These are phyloP conservation scores for Ramazzottius varieornatus DNA, from an alignment of 2,888 invertebrate genomes.

Conservation along the genomic window DNA sequence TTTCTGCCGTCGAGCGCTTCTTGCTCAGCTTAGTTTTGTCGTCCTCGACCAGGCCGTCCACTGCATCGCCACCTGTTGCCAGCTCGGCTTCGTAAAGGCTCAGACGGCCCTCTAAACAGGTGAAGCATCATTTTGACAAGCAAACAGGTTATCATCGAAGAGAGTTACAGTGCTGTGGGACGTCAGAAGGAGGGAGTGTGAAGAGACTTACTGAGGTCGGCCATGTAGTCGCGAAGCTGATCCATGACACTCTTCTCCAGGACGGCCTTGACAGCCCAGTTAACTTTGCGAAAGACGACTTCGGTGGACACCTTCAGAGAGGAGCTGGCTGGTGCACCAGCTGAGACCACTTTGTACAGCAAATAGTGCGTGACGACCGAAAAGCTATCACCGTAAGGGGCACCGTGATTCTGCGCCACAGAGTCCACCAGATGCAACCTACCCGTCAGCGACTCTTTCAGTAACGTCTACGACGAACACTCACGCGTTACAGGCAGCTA, in stretches of 20 bases:
- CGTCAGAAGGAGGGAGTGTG: too few species aligned
- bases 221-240: not conserved
- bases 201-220: not conserved
- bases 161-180: too few species aligned
- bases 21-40: not conserved
- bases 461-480: not conserved
- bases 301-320: not conserved
- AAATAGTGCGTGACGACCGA: not conserved
- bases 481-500: not conserved
- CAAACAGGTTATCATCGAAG: too few species aligned
- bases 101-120: not conserved
- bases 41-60: not conserved
- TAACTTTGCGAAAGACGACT: not conserved
- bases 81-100: not conserved
- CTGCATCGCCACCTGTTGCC: not conserved
- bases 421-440: not conserved
- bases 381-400: not conserved
- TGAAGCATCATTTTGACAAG: not conserved
- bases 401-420: not conserved
- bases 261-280: constrained; percentile 2
- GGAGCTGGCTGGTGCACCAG: not conserved
- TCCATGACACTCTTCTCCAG: constrained; percentile 2
- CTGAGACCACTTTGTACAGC: not conserved
- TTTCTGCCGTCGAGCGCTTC: not conserved
- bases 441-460: not conserved